Evolutionary conservation across 92 coral and sea anemone genomes (phyloP).

Genomic region (Palythoa grandiflora): DNA sequence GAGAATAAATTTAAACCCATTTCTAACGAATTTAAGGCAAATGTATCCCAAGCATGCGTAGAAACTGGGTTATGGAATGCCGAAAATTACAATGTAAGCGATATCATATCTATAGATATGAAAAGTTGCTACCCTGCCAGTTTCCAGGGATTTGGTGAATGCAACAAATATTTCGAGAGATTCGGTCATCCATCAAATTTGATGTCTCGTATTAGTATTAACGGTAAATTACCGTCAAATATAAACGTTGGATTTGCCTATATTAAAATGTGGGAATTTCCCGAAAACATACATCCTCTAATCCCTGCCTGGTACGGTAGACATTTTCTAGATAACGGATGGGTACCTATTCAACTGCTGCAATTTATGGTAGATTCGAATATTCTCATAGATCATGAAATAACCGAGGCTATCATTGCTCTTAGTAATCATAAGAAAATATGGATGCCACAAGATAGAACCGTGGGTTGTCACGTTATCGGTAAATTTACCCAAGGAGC

Average conservation of each 20-base stretch:
- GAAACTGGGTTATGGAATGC: conserved; percentile 35
- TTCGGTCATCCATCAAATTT: conserved; percentile 46
- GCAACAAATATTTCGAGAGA: conserved; percentile 7
- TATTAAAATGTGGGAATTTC: conserved; percentile 12
- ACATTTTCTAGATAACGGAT: conserved; percentile 27
- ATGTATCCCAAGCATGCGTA: too few relatives aligned
- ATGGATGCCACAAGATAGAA: background rate
- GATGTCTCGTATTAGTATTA: conserved; percentile 3
- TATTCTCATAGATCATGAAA: background rate
- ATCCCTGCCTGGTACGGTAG: conserved; percentile 37
- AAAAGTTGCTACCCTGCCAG: conserved; percentile 45
- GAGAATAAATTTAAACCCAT: too few relatives aligned
- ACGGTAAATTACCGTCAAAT: background rate
- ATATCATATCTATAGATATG: conserved; percentile 38
- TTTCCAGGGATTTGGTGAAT: conserved; percentile 42
- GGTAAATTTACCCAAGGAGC: conserved; percentile 9
- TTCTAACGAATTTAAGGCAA: too few relatives aligned
- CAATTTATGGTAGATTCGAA: background rate
- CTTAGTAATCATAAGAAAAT: background rate
- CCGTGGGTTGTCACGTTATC: background rate
- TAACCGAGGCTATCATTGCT: conserved; percentile 15
- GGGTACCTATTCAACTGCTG: conserved; percentile 14
- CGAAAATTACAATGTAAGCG: conserved; percentile 13
- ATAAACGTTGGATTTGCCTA: conserved; percentile 11
- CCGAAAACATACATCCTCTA: conserved; percentile 1